phyloP scores from a whole-genome alignment of 2,888 invertebrate species.

The Meandrusa payeni region DNA sequence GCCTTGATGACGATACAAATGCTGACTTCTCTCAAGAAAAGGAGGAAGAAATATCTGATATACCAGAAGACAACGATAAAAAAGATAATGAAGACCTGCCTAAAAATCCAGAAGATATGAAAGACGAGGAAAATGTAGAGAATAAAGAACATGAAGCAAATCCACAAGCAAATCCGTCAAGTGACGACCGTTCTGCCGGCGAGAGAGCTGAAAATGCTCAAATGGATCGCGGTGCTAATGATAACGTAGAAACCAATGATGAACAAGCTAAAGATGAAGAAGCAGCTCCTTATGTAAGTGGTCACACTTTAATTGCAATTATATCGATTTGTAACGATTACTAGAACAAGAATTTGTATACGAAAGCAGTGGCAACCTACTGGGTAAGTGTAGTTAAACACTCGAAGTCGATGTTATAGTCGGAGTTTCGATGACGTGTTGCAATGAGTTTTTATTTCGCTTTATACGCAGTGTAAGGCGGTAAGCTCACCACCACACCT shows the following conservation, averaged over 20 bases:
- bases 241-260: constrained; percentile 73
- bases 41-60: constrained; percentile 43
- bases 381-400: too few relatives aligned
- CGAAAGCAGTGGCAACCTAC: too few relatives aligned
- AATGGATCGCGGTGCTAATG: constrained; percentile 65
- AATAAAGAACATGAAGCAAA: constrained; percentile 70
- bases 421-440: too few relatives aligned
- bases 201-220: constrained; percentile 74
- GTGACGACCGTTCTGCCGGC: constrained; percentile 68
- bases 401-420: too few relatives aligned
- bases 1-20: constrained; percentile 40
- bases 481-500: too few relatives aligned
- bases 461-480: too few relatives aligned
- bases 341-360: too few relatives aligned
- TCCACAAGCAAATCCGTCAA: constrained; percentile 74
- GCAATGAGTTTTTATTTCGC: too few relatives aligned
- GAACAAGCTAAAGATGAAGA: constrained; percentile 69
- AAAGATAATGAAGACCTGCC: constrained; percentile 51
- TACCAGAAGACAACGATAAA: constrained; percentile 43
- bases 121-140: constrained; percentile 63
- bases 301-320: too few relatives aligned
- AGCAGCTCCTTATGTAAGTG: constrained; percentile 62
- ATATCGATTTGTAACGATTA: too few relatives aligned
- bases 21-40: constrained; percentile 49
- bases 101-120: constrained; percentile 62